These are phyloP conservation scores for Gymnoscopelus braueri DNA, from an alignment of 2,797 vertebrate species.

Conservation along the genomic window DNA sequence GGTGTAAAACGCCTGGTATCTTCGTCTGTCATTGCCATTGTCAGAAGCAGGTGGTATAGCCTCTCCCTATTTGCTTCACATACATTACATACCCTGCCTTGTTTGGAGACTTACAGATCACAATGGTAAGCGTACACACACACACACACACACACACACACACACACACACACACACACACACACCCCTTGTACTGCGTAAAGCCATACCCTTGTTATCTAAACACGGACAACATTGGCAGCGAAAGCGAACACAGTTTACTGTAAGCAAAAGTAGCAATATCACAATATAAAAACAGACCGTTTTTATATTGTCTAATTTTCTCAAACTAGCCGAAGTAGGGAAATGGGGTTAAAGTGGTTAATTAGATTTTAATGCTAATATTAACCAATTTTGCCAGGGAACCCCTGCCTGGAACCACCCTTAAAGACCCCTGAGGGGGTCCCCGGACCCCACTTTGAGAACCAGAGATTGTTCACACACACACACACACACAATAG, in stretches of 20 bases:
- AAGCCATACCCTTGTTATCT: too few relatives aligned
- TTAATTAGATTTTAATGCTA: too few relatives aligned
- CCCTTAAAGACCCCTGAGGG: too few relatives aligned
- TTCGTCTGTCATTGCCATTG: conserved; percentile 68
- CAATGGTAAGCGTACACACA: conserved; percentile 29
- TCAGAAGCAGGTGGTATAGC: conserved; percentile 52
- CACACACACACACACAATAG: conserved; percentile 42
- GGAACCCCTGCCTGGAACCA: too few relatives aligned
- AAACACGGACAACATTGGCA: too few relatives aligned
- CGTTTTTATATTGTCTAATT: too few relatives aligned
- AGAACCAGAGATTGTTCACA: neutral
- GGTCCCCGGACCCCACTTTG: neutral
- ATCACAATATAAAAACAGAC: too few relatives aligned
- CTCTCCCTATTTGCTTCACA: conserved; percentile 61
- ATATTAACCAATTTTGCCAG: too few relatives aligned
- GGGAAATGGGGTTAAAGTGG: too few relatives aligned
- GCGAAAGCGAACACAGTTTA: too few relatives aligned
- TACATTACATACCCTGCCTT: conserved; percentile 59
- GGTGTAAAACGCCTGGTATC: conserved; percentile 52
- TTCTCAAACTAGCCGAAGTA: too few relatives aligned
- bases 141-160: conserved; percentile 35
- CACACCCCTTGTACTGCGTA: conserved; percentile 11
- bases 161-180: conserved; percentile 50
- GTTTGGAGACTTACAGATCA: conserved; percentile 55
- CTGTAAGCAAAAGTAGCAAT: too few relatives aligned